Evolutionary conservation across 2,888 invertebrate species (phyloP), one percentile per base, ranked within the genome.

Genomic region (Falcaria lacertinaria): DNA sequence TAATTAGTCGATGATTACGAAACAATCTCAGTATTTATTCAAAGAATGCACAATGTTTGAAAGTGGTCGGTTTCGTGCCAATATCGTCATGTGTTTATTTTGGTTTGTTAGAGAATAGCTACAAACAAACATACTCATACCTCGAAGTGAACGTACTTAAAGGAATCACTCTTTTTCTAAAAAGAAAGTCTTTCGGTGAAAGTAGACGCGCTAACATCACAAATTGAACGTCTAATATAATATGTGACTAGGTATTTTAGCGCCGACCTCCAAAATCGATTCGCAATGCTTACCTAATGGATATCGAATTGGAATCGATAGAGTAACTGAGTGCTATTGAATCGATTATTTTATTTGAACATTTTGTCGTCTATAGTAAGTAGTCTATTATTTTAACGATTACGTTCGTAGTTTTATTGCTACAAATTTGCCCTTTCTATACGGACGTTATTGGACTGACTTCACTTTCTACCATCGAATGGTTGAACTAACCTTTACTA

Each of bases 131-230:
- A 15, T 11, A 14, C 16, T 37, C 22, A 22, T 22, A 22, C 22
- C 2, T 22, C 14, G 3, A 15, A 14, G 22, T 8, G 28, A 28
- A 11, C 11, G 19, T 19, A 19, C 11, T 28, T 28, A 11, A 16
- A n/a, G 4, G 14, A 34, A 34, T 33, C 34, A 33, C 33, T 17
- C 38, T 17, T 41, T 22, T 46, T 47, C 37, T 45, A 33, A 46
- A 43, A 64, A 58, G 69, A 75, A 72, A 77, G 69, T 47, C 15
- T 36, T 37, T 15, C 7, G 58, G 72, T 54, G 70, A 76, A 73
- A 77, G 69, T 40, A 34, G 41, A 42, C 41, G 50, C 22, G 50
- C 22, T 52, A 60, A 57, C 39, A 19, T 39, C 25, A 41, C 48
- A 57, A 58, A 49, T 47, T 57, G 51, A 41, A 47, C 44, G 52